Base-by-base conservation (phyloP, 1,140 invertebrate genomes). In the Diorhabda sublineata region DNA sequence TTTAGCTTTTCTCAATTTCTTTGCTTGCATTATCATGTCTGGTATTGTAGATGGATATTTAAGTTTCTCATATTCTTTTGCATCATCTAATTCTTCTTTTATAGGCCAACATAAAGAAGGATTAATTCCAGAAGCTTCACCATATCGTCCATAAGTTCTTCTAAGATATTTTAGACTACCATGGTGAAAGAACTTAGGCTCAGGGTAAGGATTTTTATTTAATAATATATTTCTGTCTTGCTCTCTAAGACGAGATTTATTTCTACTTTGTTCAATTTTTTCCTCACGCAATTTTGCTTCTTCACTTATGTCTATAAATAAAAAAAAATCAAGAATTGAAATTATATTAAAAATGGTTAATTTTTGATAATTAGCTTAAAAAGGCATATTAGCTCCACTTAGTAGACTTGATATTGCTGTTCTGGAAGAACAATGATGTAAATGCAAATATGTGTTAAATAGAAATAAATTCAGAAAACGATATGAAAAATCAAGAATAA, bases 21-120 rank as follows among this genome's bases (percentile, higher is more conserved):
- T 79, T 73, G 81, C 78, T 57, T 76, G 79, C 69, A 81, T 81
- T 74, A 91, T 79, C 79, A 89, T 82, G 77, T 92, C 84, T 62
- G 84, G 78, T 26, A 94, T 81, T 42, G 84, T 85, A 42, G 80
- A 79, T 8, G 90, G 87, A 75, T 83, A 86, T 45, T 84, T 83
- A 11, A 88, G 77, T 70, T 79, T 80, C 80, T 91, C 88, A 77
- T 87, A 90, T 79, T 89, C 86, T 61, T 84, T 74, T 64, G 71
- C 77, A 62, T 87, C 84, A 58, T 81, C 74, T 42, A 91, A 79
- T 65, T 90, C 88, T 72, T 85, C 45, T 63, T 81, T 74, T 0
- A 82, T 84, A 47, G 85, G 85, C 85, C 89, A 91, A 71, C 84
- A 86, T 9, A 88, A 82, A 42, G 81, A 71, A 3, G 84, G 83